A percentile compares a stretch with the other conserved stretches of the same genome.
phyloP scores from a whole-genome alignment of 1,140 invertebrate genomes.

The Cydia splendana region DNA sequence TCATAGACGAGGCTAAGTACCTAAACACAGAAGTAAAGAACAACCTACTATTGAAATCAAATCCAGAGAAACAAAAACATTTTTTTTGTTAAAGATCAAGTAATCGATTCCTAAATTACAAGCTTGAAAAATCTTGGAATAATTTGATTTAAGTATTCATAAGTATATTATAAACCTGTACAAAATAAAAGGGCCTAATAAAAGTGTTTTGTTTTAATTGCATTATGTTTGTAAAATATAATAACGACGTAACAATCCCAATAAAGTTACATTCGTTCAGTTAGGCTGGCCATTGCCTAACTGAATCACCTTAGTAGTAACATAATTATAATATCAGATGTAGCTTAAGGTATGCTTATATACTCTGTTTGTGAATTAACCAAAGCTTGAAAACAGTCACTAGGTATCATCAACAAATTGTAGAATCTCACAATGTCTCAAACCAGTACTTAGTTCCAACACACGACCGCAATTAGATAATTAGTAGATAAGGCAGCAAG shows the following conservation, averaged over 20 bases:
- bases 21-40: background rate
- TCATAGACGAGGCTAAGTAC: background rate
- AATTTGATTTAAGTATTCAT: no score
- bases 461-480: constrained; percentile 28
- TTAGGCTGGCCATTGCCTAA: no score
- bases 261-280: no score
- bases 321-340: no score
- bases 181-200: background rate
- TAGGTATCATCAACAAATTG: background rate
- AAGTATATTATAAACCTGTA: no score
- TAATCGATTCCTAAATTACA: no score
- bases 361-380: background rate
- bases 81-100: no score
- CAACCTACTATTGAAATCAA: background rate
- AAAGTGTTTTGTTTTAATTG: background rate
- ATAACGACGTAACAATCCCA: background rate
- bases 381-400: background rate
- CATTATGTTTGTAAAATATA: background rate
- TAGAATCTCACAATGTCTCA: constrained; percentile 2
- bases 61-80: no score
- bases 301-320: no score
- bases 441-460: constrained; percentile 3
- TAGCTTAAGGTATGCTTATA: no score
- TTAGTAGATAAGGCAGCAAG: constrained; percentile 15
- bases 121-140: no score